Base-by-base conservation (phyloP, 1,140 invertebrate genomes). In the Dendroctonus valens region DNA sequence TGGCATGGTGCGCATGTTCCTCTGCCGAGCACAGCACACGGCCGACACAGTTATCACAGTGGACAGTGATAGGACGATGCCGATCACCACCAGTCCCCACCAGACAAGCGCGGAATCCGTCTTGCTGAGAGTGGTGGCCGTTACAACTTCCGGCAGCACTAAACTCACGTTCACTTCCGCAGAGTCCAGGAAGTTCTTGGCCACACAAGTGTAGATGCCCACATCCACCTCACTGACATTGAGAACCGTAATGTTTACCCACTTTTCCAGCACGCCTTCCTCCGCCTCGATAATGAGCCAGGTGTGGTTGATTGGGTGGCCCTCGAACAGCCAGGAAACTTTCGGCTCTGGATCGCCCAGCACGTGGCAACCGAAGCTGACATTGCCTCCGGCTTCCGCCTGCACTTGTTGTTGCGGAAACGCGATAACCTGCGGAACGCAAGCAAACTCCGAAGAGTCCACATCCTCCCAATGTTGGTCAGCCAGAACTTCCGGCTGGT, bases 251-350 rank as follows among this genome's bases (percentile, higher is more conserved):
- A 91, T 79, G 74, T 90, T 87, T 78, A 85, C 84, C 91, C 89
- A 87, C 77, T 83, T 83, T 55, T 86, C 83, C 41, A 78, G 64
- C 5, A 81, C 55, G 41, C 74, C 78, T 66, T 80, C 76, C 69
- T 81, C 79, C 8, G 78, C 77, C 63, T 80, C 76, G 14, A 79
- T 69, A 0, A 81, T 73, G 14, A 80, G 68, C 75, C 76, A 81
- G 69, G 71, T 82, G 76, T 70, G 78, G 76, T 82, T 75, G 74
- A 83, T 75, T 0, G 79, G 77, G 61, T 84, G 82, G 0, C 91
- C 91, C 73, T 93, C 90, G 50, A 91, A 83, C 15, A 92, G 82
- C 93, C 93, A 96, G 69, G 85, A 87, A 6, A 93, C 86, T 75
- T 88, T 84, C 0, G 93, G 92, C 74, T 91, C 84, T 2, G 93